These are phyloP conservation scores for Gila orcuttii DNA, from an alignment of 2,113 vertebrate species.

Conservation along the genomic window DNA sequence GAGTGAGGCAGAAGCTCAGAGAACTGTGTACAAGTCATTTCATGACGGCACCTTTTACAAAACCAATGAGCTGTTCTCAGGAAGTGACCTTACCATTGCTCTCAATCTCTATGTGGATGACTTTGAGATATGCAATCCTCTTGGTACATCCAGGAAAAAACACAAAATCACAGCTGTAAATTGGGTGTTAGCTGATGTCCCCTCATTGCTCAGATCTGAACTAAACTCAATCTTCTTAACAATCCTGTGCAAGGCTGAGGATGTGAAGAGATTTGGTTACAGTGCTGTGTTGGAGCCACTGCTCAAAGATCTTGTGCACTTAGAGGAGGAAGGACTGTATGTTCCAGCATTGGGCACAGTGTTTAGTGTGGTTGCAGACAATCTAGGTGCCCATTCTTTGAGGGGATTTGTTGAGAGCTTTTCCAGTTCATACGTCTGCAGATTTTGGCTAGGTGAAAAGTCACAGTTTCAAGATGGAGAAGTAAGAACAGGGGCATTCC, in stretches of 20 bases:
- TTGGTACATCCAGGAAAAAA: neutral
- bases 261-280: neutral
- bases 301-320: neutral
- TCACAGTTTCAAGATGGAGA: no score
- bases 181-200: conserved; percentile 3
- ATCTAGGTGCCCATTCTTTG: neutral
- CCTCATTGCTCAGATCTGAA: neutral
- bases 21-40: neutral
- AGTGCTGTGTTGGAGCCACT: neutral
- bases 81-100: no score
- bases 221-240: neutral
- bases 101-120: neutral
- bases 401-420: neutral
- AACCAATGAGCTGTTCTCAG: neutral
- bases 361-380: neutral
- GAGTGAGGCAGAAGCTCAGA: neutral
- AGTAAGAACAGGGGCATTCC: neutral
- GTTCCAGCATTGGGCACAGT: neutral
- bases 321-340: neutral
- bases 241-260: neutral
- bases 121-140: neutral
- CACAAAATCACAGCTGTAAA: neutral
- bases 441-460: neutral
- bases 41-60: neutral
- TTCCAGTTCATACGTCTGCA: neutral